phyloP scores from a whole-genome alignment of 1,140 invertebrate genomes.

The Meteorus sp. region DNA sequence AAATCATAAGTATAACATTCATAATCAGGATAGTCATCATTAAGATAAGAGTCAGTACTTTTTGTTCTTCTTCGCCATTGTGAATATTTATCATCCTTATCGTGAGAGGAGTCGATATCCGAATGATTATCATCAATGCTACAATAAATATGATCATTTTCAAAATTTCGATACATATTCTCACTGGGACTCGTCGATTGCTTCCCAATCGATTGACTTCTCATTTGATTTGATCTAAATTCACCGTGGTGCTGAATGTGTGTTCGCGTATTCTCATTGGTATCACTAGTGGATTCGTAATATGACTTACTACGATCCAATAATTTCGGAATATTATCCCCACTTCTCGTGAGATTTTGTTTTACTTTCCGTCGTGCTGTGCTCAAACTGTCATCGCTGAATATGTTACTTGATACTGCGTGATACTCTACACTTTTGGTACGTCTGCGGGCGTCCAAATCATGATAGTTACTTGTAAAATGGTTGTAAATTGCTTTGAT shows the following conservation, averaged over 20 bases:
- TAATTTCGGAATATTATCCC: conserved; percentile 50
- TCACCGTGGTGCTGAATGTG: conserved; percentile 5
- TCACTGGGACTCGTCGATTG: conserved; percentile 30
- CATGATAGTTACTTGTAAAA: conserved; percentile 1
- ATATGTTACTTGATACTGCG: conserved; percentile 52
- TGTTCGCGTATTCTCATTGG: conserved; percentile 34
- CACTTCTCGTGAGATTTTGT: conserved; percentile 50
- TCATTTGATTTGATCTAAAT: too few species aligned
- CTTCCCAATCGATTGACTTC: too few species aligned
- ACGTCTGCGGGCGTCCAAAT: conserved; percentile 34
- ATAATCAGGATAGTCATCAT: conserved; percentile 33
- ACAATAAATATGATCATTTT: conserved; percentile 51
- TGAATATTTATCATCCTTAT: conserved; percentile 5
- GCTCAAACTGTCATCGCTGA: conserved; percentile 56
- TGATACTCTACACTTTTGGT: conserved; percentile 55
- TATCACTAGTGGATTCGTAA: conserved; percentile 51
- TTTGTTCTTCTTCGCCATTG: conserved; percentile 35
- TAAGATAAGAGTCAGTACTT: conserved; percentile 48
- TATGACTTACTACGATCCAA: conserved; percentile 55
- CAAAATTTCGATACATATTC: conserved; percentile 36
- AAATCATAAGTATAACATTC: conserved; percentile 14
- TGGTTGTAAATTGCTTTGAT: conserved; percentile 43
- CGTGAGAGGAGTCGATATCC: conserved; percentile 24
- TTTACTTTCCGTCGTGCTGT: conserved; percentile 55
- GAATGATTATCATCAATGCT: conserved; percentile 49